These are phyloP conservation scores for Chionomys nivalis DNA, from an alignment of 2,113 vertebrate species.

Conservation along the genomic window DNA sequence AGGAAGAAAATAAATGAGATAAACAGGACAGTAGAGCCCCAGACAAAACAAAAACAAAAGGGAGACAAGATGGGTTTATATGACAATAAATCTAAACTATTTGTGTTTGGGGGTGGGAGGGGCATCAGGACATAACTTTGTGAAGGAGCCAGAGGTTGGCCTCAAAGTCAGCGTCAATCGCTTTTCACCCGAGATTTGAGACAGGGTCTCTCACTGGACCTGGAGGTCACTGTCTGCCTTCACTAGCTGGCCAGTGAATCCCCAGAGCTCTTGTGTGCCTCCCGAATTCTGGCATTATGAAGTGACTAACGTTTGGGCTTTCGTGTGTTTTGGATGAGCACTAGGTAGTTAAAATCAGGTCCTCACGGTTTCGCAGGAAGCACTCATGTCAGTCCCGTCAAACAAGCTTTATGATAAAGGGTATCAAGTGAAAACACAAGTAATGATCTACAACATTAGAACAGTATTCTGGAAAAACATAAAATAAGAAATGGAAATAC, in stretches of 20 bases:
- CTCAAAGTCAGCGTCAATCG: not conserved
- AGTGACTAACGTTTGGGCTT: not conserved
- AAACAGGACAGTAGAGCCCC: not conserved
- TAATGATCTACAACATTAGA: not conserved
- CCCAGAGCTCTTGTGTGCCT: not conserved
- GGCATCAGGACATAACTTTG: not conserved
- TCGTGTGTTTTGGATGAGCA: not conserved
- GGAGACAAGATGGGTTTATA: not conserved
- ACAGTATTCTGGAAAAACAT: slow-evolving; percentile 17
- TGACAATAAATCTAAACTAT: not conserved
- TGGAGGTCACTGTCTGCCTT: no score
- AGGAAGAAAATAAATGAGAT: slow-evolving; percentile 42
- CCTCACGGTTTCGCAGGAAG: no score
- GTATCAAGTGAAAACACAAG: not conserved
- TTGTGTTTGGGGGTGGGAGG: not conserved
- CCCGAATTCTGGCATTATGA: not conserved
- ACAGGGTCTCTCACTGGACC: not conserved
- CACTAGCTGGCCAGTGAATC: not conserved
- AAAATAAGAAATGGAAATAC: not conserved
- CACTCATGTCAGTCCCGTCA: no score
- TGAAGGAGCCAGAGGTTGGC: not conserved
- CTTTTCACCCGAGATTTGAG: not conserved
- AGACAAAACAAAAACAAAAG: not conserved
- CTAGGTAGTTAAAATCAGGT: no score
- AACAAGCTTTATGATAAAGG: not conserved